Evolutionary conservation across 2,797 vertebrate genomes (phyloP).

Genomic region (Megaceryle alcyon): DNA sequence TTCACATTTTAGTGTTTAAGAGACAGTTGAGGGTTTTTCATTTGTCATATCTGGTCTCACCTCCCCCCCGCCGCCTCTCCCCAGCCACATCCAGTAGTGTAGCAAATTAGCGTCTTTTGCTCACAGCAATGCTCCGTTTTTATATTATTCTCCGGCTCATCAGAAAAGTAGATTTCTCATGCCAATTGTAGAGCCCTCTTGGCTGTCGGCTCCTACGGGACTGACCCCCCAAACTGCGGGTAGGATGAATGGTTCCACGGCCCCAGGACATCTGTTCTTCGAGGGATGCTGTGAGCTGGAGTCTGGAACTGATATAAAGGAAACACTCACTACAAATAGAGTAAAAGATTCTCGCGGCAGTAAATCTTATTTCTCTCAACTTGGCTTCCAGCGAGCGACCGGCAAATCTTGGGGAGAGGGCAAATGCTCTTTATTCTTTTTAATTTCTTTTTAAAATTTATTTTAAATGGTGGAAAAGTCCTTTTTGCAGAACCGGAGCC

Average conservation of each 20-base stretch:
- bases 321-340: constrained; percentile 38
- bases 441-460: background rate
- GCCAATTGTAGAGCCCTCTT: constrained; percentile 69
- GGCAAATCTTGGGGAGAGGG: background rate
- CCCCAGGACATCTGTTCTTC: constrained; percentile 72
- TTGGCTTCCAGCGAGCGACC: constrained; percentile 18
- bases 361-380: constrained; percentile 38
- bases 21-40: too few relatives aligned
- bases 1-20: too few relatives aligned
- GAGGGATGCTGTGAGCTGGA: constrained; percentile 54
- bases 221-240: constrained; percentile 72
- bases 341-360: constrained; percentile 39
- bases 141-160: constrained; percentile 63
- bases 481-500: background rate
- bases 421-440: background rate
- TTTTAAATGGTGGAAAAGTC: background rate
- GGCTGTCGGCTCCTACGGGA: constrained; percentile 70
- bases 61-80: background rate
- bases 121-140: constrained; percentile 67
- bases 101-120: constrained; percentile 63
- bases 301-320: constrained; percentile 46
- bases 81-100: constrained; percentile 39
- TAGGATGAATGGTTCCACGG: constrained; percentile 53
- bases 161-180: constrained; percentile 77
- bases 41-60: too few relatives aligned